Percentiles rank a stretch among this genome's conserved stretches.
Evolutionary conservation across 2,113 vertebrate genomes (phyloP).

Genomic region (Hepsetus odoe): DNA sequence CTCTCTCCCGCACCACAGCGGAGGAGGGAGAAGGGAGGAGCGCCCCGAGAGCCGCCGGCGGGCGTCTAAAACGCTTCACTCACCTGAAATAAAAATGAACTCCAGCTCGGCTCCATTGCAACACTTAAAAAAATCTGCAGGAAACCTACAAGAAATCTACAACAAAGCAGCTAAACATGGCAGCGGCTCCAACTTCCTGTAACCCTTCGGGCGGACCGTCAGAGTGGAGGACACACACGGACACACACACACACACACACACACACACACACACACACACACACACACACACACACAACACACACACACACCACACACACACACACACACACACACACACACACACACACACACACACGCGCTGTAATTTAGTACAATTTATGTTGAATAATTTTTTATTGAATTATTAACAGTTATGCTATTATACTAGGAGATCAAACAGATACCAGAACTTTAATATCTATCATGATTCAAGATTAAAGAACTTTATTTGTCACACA

Average conservation of each 20-base stretch:
- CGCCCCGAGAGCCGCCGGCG: background rate
- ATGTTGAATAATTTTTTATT: too few species aligned
- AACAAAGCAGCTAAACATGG: conserved; percentile 89
- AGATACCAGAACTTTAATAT: too few species aligned
- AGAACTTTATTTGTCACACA: too few species aligned
- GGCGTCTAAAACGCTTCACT: conserved; percentile 50
- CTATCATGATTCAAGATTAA: too few species aligned
- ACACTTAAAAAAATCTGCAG: conserved; percentile 75
- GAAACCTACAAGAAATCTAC: conserved; percentile 82
- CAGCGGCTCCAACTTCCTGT: conserved; percentile 85
- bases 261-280: background rate
- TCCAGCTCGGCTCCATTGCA: conserved; percentile 89
- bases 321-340: background rate
- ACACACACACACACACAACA: too few species aligned
- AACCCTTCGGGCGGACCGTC: conserved; percentile 65
- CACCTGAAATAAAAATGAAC: conserved; percentile 89
- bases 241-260: background rate
- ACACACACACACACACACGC: too few species aligned
- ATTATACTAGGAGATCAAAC: too few species aligned
- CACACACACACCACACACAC: background rate
- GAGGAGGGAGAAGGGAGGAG: too few species aligned
- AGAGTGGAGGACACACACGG: background rate
- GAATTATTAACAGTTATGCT: too few species aligned
- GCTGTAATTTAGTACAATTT: too few species aligned
- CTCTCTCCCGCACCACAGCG: too few species aligned